A percentile compares a stretch with the other conserved stretches of the same genome.
Evolutionary conservation across 2,113 vertebrate genomes (phyloP).

Genomic region (crab-eating macaque (Macaca fascicularis)): T2T-MFA8v1.1 NC_088375.1:11526501-11527000

Average conservation of each 20-base stretch:
- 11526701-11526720: fast-evolving
- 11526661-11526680: background rate
- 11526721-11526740: background rate
- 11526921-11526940: background rate
- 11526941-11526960: background rate
- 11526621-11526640: too few species aligned
- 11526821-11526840: background rate
- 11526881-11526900: too few species aligned
- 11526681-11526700: background rate
- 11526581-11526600: background rate
- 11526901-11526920: background rate
- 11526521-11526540: background rate
- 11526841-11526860: background rate
- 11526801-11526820: too few species aligned
- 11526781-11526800: background rate
- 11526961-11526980: too few species aligned
- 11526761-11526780: background rate
- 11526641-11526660: background rate
- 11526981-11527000: too few species aligned
- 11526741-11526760: background rate
- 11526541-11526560: background rate
- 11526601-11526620: background rate
- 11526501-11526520: background rate
- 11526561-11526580: background rate
- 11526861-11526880: background rate